phyloP scores from a whole-genome alignment of 2,797 vertebrate species.

The Coreius guichenoti region DNA sequence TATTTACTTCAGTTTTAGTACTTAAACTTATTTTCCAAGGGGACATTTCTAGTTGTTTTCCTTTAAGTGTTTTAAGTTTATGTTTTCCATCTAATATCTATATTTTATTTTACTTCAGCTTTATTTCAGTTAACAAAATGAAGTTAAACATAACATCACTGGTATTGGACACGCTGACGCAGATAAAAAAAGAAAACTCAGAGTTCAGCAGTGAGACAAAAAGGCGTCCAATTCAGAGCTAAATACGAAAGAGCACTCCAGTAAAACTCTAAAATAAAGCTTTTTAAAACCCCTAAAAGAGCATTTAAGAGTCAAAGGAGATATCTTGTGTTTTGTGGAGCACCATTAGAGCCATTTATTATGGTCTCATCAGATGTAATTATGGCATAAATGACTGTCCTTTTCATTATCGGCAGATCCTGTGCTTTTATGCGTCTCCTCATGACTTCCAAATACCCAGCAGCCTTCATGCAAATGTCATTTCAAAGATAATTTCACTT shows the following conservation, averaged over 20 bases:
- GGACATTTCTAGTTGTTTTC: not conserved
- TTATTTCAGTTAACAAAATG: not conserved
- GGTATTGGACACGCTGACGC: no score
- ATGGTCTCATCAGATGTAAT: slow-evolving; percentile 29
- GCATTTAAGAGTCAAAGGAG: not conserved
- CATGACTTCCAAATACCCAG: not conserved
- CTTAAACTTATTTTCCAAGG: not conserved
- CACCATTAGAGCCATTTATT: slow-evolving; percentile 36
- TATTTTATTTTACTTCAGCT: not conserved
- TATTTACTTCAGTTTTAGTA: not conserved
- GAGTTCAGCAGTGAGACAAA: not conserved
- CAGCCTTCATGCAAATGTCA: slow-evolving; percentile 42
- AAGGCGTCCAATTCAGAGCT: not conserved
- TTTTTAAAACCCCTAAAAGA: not conserved
- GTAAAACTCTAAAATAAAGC: not conserved
- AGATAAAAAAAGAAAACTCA: not conserved
- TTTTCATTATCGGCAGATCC: slow-evolving; percentile 15
- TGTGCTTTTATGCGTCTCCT: slow-evolving; percentile 22
- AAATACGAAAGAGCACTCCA: not conserved
- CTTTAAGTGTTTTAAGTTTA: not conserved
- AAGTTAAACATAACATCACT: not conserved
- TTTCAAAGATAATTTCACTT: slow-evolving; percentile 48
- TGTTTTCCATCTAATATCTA: not conserved
- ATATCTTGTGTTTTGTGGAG: not conserved
- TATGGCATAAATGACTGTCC: slow-evolving; percentile 37